Conservation (phyloP, 2,113 vertebrate genomes). For the Pterophyllum scalare region DNA sequence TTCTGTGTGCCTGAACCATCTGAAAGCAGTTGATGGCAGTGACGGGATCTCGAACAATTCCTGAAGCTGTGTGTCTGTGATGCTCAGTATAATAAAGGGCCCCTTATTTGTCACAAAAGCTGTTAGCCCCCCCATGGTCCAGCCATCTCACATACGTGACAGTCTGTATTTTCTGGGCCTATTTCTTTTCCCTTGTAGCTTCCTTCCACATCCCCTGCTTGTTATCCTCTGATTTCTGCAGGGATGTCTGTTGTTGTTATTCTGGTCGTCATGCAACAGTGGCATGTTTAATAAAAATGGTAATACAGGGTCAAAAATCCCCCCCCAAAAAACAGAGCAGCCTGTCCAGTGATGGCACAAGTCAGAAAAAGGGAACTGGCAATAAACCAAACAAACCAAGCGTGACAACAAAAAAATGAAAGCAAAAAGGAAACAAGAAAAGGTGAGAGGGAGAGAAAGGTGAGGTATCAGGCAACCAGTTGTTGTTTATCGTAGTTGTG, state of each 20-base stretch:
- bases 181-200: not conserved
- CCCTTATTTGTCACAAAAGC: not conserved
- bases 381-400: too few species aligned
- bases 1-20: not conserved
- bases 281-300: not conserved
- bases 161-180: not conserved
- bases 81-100: not conserved
- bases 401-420: too few species aligned
- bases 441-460: not conserved
- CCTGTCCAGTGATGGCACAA: not conserved
- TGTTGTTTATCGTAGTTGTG: not conserved
- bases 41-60: not conserved
- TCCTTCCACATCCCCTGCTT: not conserved
- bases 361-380: too few species aligned
- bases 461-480: not conserved
- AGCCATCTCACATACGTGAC: not conserved
- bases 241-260: conserved; percentile 17
- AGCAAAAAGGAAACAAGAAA: not conserved
- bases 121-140: not conserved
- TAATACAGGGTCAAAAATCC: not conserved
- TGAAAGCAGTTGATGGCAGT: not conserved
- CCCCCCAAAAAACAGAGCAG: not conserved
- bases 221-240: conserved; percentile 5
- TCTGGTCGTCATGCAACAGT: not conserved
- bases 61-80: not conserved